A percentile compares a stretch with the other conserved stretches of the same genome.
These are phyloP conservation scores for Notocelia uddmanniana DNA, from an alignment of 2,888 invertebrate species.

Conservation along the genomic window DNA sequence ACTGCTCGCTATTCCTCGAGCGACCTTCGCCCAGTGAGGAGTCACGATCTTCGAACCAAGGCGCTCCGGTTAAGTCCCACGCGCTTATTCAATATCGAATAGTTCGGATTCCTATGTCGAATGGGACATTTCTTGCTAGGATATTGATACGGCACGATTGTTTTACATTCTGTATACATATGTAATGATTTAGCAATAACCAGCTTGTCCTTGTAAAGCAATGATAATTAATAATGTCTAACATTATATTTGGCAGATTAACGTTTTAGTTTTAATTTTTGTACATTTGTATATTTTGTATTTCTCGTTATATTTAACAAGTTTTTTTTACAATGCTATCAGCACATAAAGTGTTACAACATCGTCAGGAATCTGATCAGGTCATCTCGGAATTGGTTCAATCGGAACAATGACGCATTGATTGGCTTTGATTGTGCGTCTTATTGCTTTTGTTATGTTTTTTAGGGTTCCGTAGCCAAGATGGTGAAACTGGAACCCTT, in stretches of 20 bases:
- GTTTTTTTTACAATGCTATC: neutral
- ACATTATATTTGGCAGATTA: neutral
- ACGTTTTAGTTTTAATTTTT: neutral
- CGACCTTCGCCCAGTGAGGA: slow-evolving; percentile 40
- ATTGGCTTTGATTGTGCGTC: neutral
- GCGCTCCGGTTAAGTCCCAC: slow-evolving; percentile 40
- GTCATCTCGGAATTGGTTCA: neutral
- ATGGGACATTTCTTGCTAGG: slow-evolving; percentile 34
- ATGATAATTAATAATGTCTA: neutral
- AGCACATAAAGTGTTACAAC: neutral
- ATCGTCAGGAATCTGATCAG: neutral
- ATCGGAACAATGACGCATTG: neutral
- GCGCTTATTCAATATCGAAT: slow-evolving; percentile 36
- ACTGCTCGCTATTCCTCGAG: slow-evolving; percentile 27
- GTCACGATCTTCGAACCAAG: slow-evolving; percentile 44
- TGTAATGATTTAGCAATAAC: neutral
- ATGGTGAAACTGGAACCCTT: no score
- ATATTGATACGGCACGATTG: slow-evolving; percentile 16
- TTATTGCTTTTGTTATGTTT: neutral
- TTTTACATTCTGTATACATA: neutral
- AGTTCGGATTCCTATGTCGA: slow-evolving; percentile 38
- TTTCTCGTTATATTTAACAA: neutral
- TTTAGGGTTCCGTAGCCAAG: neutral
- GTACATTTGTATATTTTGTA: neutral
- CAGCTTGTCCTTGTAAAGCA: neutral